Conservation (phyloP, 35 echinoderm and acorn worm species). For the Lytechinus variegatus region DNA sequence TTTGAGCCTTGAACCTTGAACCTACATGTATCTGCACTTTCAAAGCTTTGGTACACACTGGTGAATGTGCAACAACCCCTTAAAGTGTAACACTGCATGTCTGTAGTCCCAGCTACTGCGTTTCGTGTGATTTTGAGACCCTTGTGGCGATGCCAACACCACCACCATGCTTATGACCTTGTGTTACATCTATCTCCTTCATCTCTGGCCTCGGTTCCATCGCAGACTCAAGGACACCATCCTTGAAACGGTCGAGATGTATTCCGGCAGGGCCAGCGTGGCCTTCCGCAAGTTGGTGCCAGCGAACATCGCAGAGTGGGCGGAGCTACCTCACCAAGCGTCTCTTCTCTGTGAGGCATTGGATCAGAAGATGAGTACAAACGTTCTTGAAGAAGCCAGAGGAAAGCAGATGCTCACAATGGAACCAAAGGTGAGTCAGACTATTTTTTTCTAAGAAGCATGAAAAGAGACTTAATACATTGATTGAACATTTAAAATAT, state of each 20-base stretch:
- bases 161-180: conserved; percentile 71
- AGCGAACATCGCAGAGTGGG: conserved; percentile 48
- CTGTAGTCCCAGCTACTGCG: background rate
- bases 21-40: no score
- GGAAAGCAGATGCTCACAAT: conserved; percentile 74
- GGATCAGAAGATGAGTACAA: conserved; percentile 13
- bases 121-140: background rate
- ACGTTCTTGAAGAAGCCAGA: conserved; percentile 60
- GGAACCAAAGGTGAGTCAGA: conserved; percentile 64
- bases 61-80: background rate
- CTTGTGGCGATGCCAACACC: background rate
- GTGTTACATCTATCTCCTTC: conserved; percentile 69
- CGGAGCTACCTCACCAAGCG: conserved; percentile 42
- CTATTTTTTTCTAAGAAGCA: background rate
- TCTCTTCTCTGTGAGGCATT: conserved; percentile 61
- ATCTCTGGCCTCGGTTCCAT: conserved; percentile 46
- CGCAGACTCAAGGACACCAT: conserved; percentile 56
- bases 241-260: conserved; percentile 49
- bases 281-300: conserved; percentile 57
- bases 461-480: background rate
- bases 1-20: background rate
- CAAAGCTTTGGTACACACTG: background rate
- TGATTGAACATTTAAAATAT: no score
- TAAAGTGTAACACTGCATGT: background rate
- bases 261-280: conserved; percentile 55